Base-by-base conservation (phyloP, 2,113 vertebrate species). In the Gambusia holbrooki region DNA sequence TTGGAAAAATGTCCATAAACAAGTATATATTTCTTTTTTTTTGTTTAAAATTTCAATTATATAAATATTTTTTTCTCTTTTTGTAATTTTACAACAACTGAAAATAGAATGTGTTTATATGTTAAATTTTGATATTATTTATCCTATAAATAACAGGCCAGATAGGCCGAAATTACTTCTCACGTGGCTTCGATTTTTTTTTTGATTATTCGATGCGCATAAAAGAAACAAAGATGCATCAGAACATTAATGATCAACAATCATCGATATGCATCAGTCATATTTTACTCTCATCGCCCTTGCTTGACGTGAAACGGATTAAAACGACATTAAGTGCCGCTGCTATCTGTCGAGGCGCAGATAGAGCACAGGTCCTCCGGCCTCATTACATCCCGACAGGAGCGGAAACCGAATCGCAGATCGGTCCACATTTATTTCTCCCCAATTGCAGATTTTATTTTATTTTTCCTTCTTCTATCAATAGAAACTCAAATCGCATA, bases 381-480 rank as follows among this genome's bases (percentile, higher is more conserved):
- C 35, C 82, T 88, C 75, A 86, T 84, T 77, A 79, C 92, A 84
- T 82, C 86, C 86, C 40, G 84, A 70, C 61, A 45, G 72, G 22
- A 81, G 84, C 74, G 79, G 82, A 69, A 87, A 89, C 77, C 62
- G 54, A 86, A 89, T 86, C 84, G 87, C 80, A 79, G 73, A 84
- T 11, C 63, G 63, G 19, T 19, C 63, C 51, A 58, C 22, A 85
- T 93, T 88, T 79, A 3, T 51, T 42, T 30, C 51, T 22, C 64
- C 73, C 63, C 74, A 8, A 1, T 37, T 58, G 73, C 35, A 82
- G 76, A 86, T 82, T 27, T 27, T 27, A 27, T 27, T 27, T 27
- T 37, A 3, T 37, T 11, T 37, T 37, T 48, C 22, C 88, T 73
- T 90, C 66, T 75, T 90, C 66, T 90, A 93, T 93, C 91, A 88